Evolutionary conservation across 2,113 vertebrate species (phyloP), one percentile per base, ranked within the genome.

Genomic region (Seriola aureovittata): DNA sequence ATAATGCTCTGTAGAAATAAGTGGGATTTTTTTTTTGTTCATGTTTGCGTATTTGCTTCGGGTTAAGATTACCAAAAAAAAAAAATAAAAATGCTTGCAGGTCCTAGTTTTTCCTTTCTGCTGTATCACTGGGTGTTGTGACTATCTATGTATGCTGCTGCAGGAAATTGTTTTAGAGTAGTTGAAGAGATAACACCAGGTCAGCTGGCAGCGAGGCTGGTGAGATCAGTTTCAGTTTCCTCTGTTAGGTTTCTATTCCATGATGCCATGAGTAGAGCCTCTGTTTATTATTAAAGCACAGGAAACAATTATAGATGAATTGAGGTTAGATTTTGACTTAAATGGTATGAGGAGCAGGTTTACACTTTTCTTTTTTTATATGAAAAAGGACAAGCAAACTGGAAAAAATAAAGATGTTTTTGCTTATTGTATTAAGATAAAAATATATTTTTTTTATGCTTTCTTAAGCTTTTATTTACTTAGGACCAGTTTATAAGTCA

Each of bases 181-280:
- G 40, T 29, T 46, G 19, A 29, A 34, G 46, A 11, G 25, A 4
- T 1, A n/a, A n/a, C 8, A 16, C 16, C 23, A 14, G 5, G 13
- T n/a, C 0, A 64, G 19, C 38, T 62, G 62, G 21, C 58, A 66
- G 44, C 0, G 9, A 42, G 36, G 19, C 34, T 1, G 12, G 14
- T 17, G 29, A 69, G 54, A 21, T 82, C 23, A 62, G 66, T 89
- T 81, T 80, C 78, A 36, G 12, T 86, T 88, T 73, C 81, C 21
- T 58, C 42, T 32, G 17, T 67, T 62, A 17, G 16, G 65, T 84
- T 84, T 87, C 67, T 21, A 21, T 88, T 81, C 75, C 74, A 13
- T n/a, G 9, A 11, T 65, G 4, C n/a, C 32, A 8, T 36, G 21
- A 29, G 6, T 44, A 6, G 1, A 14, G 40, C 36, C 3, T 52